Evolutionary conservation across 1,140 invertebrate species (phyloP).

Genomic region (Teleopsis dalmanni): DNA sequence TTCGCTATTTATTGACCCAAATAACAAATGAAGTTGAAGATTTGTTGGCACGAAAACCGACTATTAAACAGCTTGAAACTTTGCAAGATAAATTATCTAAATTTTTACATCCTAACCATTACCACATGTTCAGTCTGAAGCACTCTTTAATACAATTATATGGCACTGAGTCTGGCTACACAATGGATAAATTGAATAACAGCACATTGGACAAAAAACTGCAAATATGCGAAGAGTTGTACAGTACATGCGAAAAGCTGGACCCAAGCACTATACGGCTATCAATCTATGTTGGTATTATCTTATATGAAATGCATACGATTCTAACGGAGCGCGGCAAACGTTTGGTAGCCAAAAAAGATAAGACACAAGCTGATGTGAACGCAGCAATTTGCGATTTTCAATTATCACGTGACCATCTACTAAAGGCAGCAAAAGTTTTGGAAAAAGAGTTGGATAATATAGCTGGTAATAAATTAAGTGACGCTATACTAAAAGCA

Average conservation of each 20-base stretch:
- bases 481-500: slow-evolving; percentile 14
- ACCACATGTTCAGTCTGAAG: slow-evolving; percentile 68
- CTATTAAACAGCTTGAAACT: slow-evolving; percentile 52
- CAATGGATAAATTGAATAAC: slow-evolving; percentile 47
- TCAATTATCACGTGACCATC: slow-evolving; percentile 3
- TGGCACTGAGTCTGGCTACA: slow-evolving; percentile 55
- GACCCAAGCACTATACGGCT: slow-evolving; percentile 64
- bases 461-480: slow-evolving; percentile 33
- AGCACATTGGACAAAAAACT: slow-evolving; percentile 57
- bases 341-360: neutral
- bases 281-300: slow-evolving; percentile 61
- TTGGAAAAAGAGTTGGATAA: slow-evolving; percentile 32
- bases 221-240: slow-evolving; percentile 59
- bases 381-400: slow-evolving; percentile 1
- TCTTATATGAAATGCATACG: slow-evolving; percentile 56
- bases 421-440: slow-evolving; percentile 13
- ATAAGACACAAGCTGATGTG: neutral
- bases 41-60: slow-evolving; percentile 52
- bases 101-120: slow-evolving; percentile 72
- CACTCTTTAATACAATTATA: slow-evolving; percentile 74
- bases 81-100: slow-evolving; percentile 55
- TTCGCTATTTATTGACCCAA: slow-evolving; percentile 50
- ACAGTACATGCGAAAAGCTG: slow-evolving; percentile 54
- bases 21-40: slow-evolving; percentile 68
- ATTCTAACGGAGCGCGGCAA: slow-evolving; percentile 7